Evolutionary conservation across 2,888 invertebrate genomes (phyloP), one percentile per base, ranked within the genome.

Genomic region (Tenthredo notha): DNA sequence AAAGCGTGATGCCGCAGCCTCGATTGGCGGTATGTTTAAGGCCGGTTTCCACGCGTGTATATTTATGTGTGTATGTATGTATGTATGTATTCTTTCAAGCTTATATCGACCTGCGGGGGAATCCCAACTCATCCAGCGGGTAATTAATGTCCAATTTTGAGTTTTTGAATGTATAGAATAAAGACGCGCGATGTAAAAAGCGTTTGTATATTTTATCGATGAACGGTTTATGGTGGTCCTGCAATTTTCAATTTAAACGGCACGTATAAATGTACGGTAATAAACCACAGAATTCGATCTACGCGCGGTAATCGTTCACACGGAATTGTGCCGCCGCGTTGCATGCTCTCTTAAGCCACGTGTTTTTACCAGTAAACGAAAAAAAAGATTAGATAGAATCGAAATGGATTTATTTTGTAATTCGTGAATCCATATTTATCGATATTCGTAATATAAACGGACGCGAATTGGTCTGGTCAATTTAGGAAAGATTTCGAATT

Each of bases 231-330:
- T 61, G 25, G 61, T 61, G 12, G 25, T 61, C 61, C 25, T 47
- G 47, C 47, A 25, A 61, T 61, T 61, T 61, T 61, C 61, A 12
- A 25, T 61, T 61, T 12, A 61, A 25, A 21, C 61, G 61, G 61
- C 61, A 61, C 61, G 61, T 61, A 47, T 47, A 61, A 61, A 61
- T 61, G 10, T 61, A 54, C 54, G 54, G 54, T 54, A 61, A 25
- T 61, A 61, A 25, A 61, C 61, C 25, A 61, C 61, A 21, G 61
- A 2, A 54, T 54, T 54, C n/a, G n/a, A 54, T 54, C 54, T 7
- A 54, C 54, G 6, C 54, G 18, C 54, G 6, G 54, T 54, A 54
- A 54, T 54, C 54, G 54, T 54, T 54, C 18, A n/a, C 54, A 54
- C 54, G 54, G n/a, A 54, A 54, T 54, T 54, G 54, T 54, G 54